Percentiles rank a stretch among this genome's conserved stretches.
These are phyloP conservation scores for Cantharis flavilabris DNA, from an alignment of 2,888 invertebrate genomes.

Conservation along the genomic window DNA sequence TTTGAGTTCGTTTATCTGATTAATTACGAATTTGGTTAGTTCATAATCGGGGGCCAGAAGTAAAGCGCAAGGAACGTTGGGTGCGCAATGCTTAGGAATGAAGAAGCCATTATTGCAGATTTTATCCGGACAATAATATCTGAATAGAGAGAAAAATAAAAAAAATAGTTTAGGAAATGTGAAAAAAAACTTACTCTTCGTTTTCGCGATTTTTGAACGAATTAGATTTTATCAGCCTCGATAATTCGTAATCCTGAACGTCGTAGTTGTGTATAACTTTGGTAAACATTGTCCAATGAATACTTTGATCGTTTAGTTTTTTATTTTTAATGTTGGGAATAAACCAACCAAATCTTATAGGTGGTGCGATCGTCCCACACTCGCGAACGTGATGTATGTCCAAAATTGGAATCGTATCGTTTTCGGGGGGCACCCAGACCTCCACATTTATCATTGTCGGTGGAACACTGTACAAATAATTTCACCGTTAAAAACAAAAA, in stretches of 20 bases:
- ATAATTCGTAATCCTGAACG: conserved; percentile 47
- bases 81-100: conserved; percentile 62
- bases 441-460: conserved; percentile 69
- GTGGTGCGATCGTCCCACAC: conserved; percentile 59
- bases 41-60: conserved; percentile 59
- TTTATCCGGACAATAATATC: conserved; percentile 56
- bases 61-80: conserved; percentile 52
- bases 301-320: conserved; percentile 34
- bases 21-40: conserved; percentile 60
- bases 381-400: conserved; percentile 54
- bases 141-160: conserved; percentile 37
- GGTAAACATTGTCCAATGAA: conserved; percentile 62
- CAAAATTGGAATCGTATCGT: conserved; percentile 58
- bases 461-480: conserved; percentile 49
- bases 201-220: conserved; percentile 42
- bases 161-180: background rate
- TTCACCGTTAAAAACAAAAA: conserved; percentile 4
- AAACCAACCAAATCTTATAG: conserved; percentile 70
- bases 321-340: conserved; percentile 54
- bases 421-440: conserved; percentile 69
- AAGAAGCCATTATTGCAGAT: conserved; percentile 63
- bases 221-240: conserved; percentile 45
- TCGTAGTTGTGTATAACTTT: conserved; percentile 59
- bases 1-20: conserved; percentile 64
- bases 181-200: conserved; percentile 36